These are phyloP conservation scores for Pseudorectes ferrugineus DNA, from an alignment of 2,113 vertebrate genomes.

Conservation along the genomic window DNA sequence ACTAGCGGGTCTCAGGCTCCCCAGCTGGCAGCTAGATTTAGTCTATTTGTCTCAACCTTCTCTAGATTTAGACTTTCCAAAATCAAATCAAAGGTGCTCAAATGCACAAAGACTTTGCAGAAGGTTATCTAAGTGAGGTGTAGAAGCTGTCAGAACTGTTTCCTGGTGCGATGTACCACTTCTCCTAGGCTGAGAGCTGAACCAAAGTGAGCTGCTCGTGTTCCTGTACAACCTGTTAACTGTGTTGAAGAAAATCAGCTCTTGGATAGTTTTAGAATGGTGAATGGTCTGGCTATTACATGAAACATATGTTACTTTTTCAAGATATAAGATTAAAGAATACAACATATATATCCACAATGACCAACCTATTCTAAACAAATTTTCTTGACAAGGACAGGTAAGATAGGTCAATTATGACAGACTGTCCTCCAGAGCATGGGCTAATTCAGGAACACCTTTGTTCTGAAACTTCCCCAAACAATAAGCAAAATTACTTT, in stretches of 20 bases:
- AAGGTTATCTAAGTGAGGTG: neutral
- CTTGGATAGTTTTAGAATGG: neutral
- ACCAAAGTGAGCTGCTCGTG: neutral
- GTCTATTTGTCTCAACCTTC: neutral
- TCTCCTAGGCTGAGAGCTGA: neutral
- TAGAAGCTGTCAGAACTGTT: neutral
- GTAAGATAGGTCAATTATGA: neutral
- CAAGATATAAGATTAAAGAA: neutral
- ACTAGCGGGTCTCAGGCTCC: neutral
- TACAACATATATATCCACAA: neutral
- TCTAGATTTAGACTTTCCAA: neutral
- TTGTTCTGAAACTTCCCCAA: neutral
- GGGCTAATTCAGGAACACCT: neutral
- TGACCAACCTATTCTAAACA: neutral
- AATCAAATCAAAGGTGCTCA: neutral
- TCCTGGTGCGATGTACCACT: fast-evolving
- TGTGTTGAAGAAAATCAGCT: neutral
- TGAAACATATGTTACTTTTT: neutral
- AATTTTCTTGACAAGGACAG: neutral
- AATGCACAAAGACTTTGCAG: neutral
- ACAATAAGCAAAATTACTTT: neutral
- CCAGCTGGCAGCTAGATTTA: neutral
- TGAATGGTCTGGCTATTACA: neutral
- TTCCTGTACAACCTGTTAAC: neutral
- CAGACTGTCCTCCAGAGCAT: neutral